Evolutionary conservation across 2,888 invertebrate genomes (phyloP).

Genomic region (Hypsopygia costalis): DNA sequence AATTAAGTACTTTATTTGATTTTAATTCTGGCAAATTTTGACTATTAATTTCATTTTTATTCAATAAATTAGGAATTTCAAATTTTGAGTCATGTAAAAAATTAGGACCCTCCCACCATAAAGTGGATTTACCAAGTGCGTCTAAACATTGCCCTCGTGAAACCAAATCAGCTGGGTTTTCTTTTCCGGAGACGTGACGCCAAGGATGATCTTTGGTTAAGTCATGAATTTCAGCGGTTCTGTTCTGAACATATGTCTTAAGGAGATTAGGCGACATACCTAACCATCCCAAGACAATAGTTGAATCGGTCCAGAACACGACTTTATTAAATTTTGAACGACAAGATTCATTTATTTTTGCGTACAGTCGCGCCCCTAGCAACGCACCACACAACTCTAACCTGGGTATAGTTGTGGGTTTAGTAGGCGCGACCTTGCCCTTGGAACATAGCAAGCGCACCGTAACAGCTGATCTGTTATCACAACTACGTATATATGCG

Average conservation of each 20-base stretch:
- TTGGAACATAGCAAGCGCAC: slow-evolving; percentile 24
- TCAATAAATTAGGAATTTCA: background rate
- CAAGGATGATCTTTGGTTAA: slow-evolving; percentile 17
- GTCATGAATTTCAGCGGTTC: slow-evolving; percentile 20
- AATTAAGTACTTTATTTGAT: slow-evolving; percentile 6
- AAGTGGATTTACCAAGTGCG: slow-evolving; percentile 7
- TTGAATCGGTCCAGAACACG: slow-evolving; percentile 25
- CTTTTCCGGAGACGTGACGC: slow-evolving; percentile 19
- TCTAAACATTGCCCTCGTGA: slow-evolving; percentile 18
- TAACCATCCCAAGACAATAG: slow-evolving; percentile 23
- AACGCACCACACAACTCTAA: slow-evolving; percentile 27
- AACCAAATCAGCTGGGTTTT: slow-evolving; percentile 23
- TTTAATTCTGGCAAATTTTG: slow-evolving; percentile 8
- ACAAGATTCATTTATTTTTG: slow-evolving; percentile 15
- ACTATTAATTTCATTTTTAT: background rate
- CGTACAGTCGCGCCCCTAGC: slow-evolving; percentile 19
- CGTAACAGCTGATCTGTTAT: slow-evolving; percentile 2
- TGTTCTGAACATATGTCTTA: slow-evolving; percentile 24
- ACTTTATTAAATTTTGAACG: slow-evolving; percentile 13
- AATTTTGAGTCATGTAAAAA: slow-evolving; percentile 13
- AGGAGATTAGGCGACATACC: slow-evolving; percentile 16
- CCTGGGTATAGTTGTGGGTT: slow-evolving; percentile 20
- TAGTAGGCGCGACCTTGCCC: slow-evolving; percentile 24
- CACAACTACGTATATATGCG: slow-evolving; percentile 19
- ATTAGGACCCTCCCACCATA: slow-evolving; percentile 23